Conservation (phyloP, 2,113 vertebrate species). For the Scomber japonicus region DNA sequence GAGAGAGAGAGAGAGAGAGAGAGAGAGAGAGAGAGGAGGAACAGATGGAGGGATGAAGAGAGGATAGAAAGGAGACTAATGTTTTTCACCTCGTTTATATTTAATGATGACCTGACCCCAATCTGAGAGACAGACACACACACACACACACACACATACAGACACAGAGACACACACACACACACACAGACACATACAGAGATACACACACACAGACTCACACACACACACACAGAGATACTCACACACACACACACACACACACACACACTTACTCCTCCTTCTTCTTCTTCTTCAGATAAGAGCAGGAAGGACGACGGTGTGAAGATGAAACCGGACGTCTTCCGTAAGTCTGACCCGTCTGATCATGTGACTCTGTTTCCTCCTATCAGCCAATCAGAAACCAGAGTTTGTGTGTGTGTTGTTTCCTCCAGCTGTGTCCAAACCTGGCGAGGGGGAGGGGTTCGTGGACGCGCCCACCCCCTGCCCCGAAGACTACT, state of each 20-base stretch:
- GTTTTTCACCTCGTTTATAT: too few relatives aligned
- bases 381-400: conserved; percentile 29
- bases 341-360: conserved; percentile 67
- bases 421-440: conserved; percentile 81
- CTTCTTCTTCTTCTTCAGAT: conserved; percentile 73
- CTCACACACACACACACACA: not conserved
- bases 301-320: conserved; percentile 81
- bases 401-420: not conserved
- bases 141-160: too few relatives aligned
- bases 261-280: not conserved
- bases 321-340: conserved; percentile 75
- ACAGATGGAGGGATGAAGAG: too few relatives aligned
- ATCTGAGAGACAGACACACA: too few relatives aligned
- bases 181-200: too few relatives aligned
- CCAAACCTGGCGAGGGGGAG: conserved; percentile 90
- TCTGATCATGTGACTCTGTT: not conserved
- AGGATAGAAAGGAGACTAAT: too few relatives aligned
- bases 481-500: conserved; percentile 93
- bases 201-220: too few relatives aligned
- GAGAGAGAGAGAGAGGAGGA: too few relatives aligned
- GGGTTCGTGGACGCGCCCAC: conserved; percentile 89
- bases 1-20: too few relatives aligned
- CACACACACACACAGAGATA: too few relatives aligned
- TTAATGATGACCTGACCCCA: too few relatives aligned
- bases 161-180: too few relatives aligned